Conservation (phyloP, 2,888 invertebrate genomes). For the Keiferia lycopersicella region DNA sequence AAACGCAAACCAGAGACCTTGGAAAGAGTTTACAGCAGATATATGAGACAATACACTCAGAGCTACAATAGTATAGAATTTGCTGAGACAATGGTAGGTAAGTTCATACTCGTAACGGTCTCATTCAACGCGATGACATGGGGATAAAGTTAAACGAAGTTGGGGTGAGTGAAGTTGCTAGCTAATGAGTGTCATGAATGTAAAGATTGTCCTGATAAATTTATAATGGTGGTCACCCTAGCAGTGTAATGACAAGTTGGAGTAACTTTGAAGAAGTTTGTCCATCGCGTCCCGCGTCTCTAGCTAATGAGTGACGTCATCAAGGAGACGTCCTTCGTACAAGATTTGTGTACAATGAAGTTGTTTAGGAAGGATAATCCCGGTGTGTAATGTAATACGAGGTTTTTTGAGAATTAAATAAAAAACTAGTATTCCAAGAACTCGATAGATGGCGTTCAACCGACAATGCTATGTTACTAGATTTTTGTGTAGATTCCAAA, state of each 20-base stretch:
- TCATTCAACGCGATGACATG: neutral
- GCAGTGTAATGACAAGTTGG: neutral
- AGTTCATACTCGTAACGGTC: neutral
- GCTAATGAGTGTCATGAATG: neutral
- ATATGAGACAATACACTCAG: neutral
- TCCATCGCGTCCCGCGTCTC: too few relatives aligned
- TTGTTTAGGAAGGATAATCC: too few relatives aligned
- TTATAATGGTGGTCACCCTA: neutral
- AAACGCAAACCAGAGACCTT: too few relatives aligned
- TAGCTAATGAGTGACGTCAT: conserved; percentile 7
- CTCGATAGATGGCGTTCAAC: too few relatives aligned
- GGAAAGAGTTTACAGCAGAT: too few relatives aligned
- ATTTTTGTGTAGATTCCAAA: too few relatives aligned
- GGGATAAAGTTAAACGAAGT: neutral
- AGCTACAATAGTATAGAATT: neutral
- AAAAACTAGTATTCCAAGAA: too few relatives aligned
- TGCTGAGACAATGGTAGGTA: neutral
- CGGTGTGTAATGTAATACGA: too few relatives aligned
- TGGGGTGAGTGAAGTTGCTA: neutral
- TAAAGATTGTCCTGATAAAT: neutral
- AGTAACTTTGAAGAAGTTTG: conserved; percentile 4
- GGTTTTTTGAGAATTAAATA: too few relatives aligned
- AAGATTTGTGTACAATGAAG: too few relatives aligned
- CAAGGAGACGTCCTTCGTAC: neutral
- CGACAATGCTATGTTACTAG: too few relatives aligned